Percentiles rank a stretch among this genome's conserved stretches.
Evolutionary conservation across 2,113 vertebrate genomes (phyloP).

Genomic region (Ursus arctos): DNA sequence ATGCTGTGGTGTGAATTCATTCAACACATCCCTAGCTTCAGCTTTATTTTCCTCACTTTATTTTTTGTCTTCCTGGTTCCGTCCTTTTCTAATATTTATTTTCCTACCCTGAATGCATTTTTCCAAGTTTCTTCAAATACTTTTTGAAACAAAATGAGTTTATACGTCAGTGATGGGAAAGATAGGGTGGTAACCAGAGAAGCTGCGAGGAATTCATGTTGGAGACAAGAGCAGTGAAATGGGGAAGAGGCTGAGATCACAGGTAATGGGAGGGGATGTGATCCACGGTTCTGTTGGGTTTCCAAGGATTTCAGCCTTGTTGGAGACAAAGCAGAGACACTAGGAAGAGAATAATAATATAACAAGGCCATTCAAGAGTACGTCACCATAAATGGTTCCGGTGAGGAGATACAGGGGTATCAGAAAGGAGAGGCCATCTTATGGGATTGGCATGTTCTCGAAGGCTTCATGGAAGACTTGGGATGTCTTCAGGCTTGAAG

Average conservation of each 20-base stretch:
- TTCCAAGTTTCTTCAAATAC: neutral
- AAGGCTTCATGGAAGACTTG: neutral
- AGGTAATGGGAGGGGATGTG: neutral
- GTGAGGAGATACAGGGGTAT: neutral
- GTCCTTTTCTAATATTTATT: neutral
- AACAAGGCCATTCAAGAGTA: neutral
- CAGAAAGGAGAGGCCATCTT: neutral
- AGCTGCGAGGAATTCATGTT: neutral
- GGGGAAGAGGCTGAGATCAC: neutral
- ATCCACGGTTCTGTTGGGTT: neutral
- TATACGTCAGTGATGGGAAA: neutral
- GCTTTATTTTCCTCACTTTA: neutral
- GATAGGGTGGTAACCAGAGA: neutral
- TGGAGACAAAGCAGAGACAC: neutral
- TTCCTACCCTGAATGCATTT: neutral
- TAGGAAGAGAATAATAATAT: neutral
- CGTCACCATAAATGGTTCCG: neutral
- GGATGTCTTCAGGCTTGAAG: neutral
- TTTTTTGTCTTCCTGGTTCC: neutral
- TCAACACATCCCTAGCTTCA: neutral
- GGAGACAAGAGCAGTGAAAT: neutral
- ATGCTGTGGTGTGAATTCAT: neutral
- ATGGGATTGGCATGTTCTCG: neutral
- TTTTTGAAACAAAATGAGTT: neutral
- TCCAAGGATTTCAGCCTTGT: neutral